These are phyloP conservation scores for Betta splendens DNA, from an alignment of 2,797 vertebrate genomes.

Conservation along the genomic window DNA sequence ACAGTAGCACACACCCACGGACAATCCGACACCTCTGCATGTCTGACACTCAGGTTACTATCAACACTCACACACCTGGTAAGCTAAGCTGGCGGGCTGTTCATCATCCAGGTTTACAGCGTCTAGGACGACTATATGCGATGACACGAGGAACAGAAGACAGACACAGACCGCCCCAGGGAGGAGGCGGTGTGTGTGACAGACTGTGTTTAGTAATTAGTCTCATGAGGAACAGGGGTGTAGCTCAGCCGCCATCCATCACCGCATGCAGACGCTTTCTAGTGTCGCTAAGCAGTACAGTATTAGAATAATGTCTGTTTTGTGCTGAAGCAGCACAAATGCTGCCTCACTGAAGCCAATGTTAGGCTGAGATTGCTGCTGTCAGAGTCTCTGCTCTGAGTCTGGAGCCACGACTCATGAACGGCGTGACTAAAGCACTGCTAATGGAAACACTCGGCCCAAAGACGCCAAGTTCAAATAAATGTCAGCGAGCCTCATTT, in stretches of 20 bases:
- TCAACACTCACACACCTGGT: slow-evolving; percentile 4
- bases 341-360: no score
- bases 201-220: slow-evolving; percentile 22
- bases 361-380: no score
- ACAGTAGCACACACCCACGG: not conserved
- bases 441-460: no score
- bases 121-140: not conserved
- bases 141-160: slow-evolving; percentile 5
- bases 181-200: slow-evolving; percentile 8
- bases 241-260: not conserved
- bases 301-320: no score
- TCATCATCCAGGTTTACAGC: slow-evolving; percentile 20
- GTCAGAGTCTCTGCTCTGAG: no score
- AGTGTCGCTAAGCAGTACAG: no score
- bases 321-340: no score
- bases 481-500: not conserved
- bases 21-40: no score
- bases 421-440: no score
- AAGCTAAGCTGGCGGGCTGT: slow-evolving; percentile 25
- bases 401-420: no score
- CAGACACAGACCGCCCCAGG: not conserved
- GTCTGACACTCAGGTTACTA: no score
- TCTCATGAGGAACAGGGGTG: slow-evolving; percentile 30
- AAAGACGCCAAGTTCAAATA: not conserved
- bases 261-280: no score